phyloP scores from a whole-genome alignment of 2,797 vertebrate genomes.

The Champsocephalus gunnari region DNA sequence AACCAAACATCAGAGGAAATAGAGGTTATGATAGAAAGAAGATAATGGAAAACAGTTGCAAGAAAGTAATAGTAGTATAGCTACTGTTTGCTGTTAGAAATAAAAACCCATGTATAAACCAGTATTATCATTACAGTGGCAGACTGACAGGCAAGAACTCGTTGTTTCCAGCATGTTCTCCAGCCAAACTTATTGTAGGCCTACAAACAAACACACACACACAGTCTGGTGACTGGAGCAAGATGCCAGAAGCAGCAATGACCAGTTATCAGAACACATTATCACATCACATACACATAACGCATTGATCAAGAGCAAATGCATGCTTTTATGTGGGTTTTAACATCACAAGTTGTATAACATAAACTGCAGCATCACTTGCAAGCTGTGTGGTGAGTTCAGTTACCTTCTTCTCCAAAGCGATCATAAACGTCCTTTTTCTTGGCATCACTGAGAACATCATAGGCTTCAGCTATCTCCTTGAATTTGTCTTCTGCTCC shows the following conservation, averaged over 20 bases:
- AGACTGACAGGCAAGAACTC: slow-evolving; percentile 26
- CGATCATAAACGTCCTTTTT: slow-evolving; percentile 97
- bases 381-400: background rate
- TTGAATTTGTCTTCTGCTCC: slow-evolving; percentile 98
- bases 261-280: background rate
- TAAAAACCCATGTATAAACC: background rate
- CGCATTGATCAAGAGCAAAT: background rate
- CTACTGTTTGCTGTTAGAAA: no score
- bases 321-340: background rate
- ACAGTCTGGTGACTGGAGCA: slow-evolving; percentile 15
- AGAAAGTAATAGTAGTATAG: no score
- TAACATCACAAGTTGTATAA: background rate
- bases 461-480: slow-evolving; percentile 97
- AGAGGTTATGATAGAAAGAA: background rate
- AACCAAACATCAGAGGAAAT: slow-evolving; percentile 6
- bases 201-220: background rate
- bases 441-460: slow-evolving; percentile 96
- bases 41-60: background rate
- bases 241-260: background rate
- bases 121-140: slow-evolving; percentile 6
- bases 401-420: slow-evolving; percentile 95
- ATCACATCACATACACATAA: background rate
- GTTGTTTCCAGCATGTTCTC: slow-evolving; percentile 69
- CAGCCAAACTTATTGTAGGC: slow-evolving; percentile 47
- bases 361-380: background rate